A percentile compares a stretch with the other conserved stretches of the same genome.
Conservation (phyloP, 2,113 vertebrate genomes). For the Salminus brasiliensis region DNA sequence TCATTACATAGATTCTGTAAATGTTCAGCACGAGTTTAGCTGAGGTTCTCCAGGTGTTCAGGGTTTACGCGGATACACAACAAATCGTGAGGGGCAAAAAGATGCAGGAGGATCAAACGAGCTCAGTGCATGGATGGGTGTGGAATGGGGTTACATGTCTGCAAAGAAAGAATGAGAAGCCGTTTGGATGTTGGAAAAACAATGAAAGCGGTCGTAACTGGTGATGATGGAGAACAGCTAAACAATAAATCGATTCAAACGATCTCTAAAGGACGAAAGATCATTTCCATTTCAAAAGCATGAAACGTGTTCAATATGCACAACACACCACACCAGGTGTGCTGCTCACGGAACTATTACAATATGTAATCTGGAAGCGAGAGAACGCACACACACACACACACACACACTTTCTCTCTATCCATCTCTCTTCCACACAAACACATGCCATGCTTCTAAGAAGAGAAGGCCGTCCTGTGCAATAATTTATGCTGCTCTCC, state of each 20-base stretch:
- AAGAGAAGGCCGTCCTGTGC: conserved; percentile 59
- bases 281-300: conserved; percentile 51
- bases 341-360: conserved; percentile 15
- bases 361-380: conserved; percentile 16
- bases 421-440: conserved; percentile 9
- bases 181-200: conserved; percentile 21
- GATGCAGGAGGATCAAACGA: not conserved
- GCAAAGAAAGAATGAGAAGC: not conserved
- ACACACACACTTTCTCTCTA: not conserved
- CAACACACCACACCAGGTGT: conserved; percentile 41
- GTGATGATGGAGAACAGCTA: conserved; percentile 26
- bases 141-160: not conserved
- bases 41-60: not conserved
- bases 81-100: not conserved
- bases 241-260: conserved; percentile 38
- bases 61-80: not conserved
- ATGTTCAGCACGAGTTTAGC: not conserved
- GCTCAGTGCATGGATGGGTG: not conserved
- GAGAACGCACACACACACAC: not conserved
- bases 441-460: conserved; percentile 38
- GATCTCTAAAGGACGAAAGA: conserved; percentile 37
- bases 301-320: conserved; percentile 39
- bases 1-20: too few relatives aligned
- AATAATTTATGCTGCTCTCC: conserved; percentile 78
- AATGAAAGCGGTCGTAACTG: conserved; percentile 21